Evolutionary conservation across 2,797 vertebrate genomes (phyloP).

Genomic region (Pelodytes ibericus): DNA sequence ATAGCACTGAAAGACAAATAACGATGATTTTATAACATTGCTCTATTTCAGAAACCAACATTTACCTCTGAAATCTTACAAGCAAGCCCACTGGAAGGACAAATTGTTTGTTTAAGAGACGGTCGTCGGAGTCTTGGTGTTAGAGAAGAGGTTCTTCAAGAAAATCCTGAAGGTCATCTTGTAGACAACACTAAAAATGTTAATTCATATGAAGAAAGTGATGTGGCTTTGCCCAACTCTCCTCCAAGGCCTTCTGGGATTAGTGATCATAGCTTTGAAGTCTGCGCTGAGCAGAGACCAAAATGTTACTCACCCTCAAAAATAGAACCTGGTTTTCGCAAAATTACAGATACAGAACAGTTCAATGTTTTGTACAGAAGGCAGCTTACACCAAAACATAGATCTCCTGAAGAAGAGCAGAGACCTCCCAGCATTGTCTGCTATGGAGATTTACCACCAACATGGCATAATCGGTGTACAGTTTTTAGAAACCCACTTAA

Average conservation of each 20-base stretch:
- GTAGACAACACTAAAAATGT: slow-evolving; percentile 37
- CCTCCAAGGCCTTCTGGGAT: slow-evolving; percentile 33
- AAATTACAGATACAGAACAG: slow-evolving; percentile 63
- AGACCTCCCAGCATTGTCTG: slow-evolving; percentile 54
- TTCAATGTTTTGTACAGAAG: slow-evolving; percentile 57
- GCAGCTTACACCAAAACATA: slow-evolving; percentile 56
- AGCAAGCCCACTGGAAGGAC: slow-evolving; percentile 64
- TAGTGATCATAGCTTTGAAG: slow-evolving; percentile 19
- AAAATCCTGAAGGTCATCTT: slow-evolving; percentile 37
- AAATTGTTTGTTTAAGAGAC: slow-evolving; percentile 61
- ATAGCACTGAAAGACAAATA: background rate
- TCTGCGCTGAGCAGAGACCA: slow-evolving; percentile 44
- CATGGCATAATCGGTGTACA: slow-evolving; percentile 45
- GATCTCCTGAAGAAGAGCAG: slow-evolving; percentile 17
- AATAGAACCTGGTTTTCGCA: slow-evolving; percentile 48
- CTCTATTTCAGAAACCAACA: slow-evolving; percentile 69
- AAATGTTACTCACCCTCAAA: background rate
- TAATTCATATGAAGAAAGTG: slow-evolving; percentile 43
- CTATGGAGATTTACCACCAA: slow-evolving; percentile 56
- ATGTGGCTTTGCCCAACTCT: slow-evolving; percentile 39
- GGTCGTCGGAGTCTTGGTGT: slow-evolving; percentile 46
- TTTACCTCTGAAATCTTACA: slow-evolving; percentile 67
- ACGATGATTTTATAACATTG: background rate
- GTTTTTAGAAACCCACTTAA: slow-evolving; percentile 44
- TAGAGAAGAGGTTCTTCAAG: slow-evolving; percentile 12